A percentile compares a stretch with the other conserved stretches of the same genome.
phyloP scores from a whole-genome alignment of 2,888 invertebrate genomes.

The Melipona bicolor region DNA sequence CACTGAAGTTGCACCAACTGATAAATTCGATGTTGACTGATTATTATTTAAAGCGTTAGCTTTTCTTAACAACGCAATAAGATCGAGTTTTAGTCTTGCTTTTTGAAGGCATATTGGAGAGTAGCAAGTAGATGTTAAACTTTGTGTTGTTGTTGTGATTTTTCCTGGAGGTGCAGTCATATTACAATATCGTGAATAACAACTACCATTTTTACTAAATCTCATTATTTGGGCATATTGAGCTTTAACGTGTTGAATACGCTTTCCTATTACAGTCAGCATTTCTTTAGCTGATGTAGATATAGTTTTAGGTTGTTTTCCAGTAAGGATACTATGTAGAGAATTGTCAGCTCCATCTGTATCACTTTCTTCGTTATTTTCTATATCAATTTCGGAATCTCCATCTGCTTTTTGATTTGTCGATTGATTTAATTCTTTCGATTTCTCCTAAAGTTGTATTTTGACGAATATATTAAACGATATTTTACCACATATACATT shows the following conservation, averaged over 20 bases:
- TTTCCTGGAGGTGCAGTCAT: constrained; percentile 85
- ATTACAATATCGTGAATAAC: constrained; percentile 90
- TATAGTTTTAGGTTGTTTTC: constrained; percentile 80
- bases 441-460: constrained; percentile 72
- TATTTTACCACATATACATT: background rate
- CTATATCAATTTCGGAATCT: constrained; percentile 86
- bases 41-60: constrained; percentile 85
- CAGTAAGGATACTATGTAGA: constrained; percentile 73
- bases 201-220: constrained; percentile 89
- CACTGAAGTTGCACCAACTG: constrained; percentile 19
- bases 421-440: constrained; percentile 73
- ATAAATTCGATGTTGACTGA: constrained; percentile 60
- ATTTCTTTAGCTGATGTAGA: constrained; percentile 84
- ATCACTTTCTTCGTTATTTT: constrained; percentile 86
- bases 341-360: constrained; percentile 69
- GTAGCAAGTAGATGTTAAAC: constrained; percentile 88
- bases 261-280: constrained; percentile 87
- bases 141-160: constrained; percentile 84
- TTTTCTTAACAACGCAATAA: constrained; percentile 87
- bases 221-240: constrained; percentile 90
- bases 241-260: constrained; percentile 88
- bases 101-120: constrained; percentile 93
- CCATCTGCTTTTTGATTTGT: constrained; percentile 84
- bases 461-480: background rate
- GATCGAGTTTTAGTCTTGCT: constrained; percentile 89